Evolutionary conservation across 2,888 invertebrate genomes (phyloP), one percentile per base, ranked within the genome.

Genomic region (Osmoderma eremita): DNA sequence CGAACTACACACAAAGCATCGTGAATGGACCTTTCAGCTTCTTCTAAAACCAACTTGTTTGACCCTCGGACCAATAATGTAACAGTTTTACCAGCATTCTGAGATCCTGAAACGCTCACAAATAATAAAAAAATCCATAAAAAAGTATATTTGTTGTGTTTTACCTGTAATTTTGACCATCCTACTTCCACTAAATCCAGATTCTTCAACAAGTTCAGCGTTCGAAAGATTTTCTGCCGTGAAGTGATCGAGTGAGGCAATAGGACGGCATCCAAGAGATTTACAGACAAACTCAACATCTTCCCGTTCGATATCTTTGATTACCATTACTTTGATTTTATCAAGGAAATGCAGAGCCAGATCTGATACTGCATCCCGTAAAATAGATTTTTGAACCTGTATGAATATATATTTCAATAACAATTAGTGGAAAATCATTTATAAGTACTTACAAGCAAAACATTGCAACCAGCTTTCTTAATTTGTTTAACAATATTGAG

Each of bases 161-260:
- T 71, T 73, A 77, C 81, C 82, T 67, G 81, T 82, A 49, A 83
- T 78, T 78, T 97, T 97, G 36, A 98, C 94, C 81, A 96, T 93
- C 82, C 95, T 94, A 41, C 91, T 92, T 65, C 89, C 90, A 65
- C 95, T 94, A 71, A 96, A 91, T 74, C 91, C 89, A 24, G 98
- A 87, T 84, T 98, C 98, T 81, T 99, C 98, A 1, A 95, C 97
- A 54, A 97, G 84, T 75, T 99, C 98, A 4, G 98, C 98, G 70
- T 86, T 88, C 6, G 94, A 94, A 24, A 99, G 86, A 82, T 94
- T 92, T 78, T 99, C 98, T 13, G 97, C 86, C 0, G 91, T 87
- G 82, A 99, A 99, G 81, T 99, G 99, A 84, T 99, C 99, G 70
- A 98, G 85, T n/a, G 97, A 97, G 3, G 99, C 99, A 75, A 99